Conservation (phyloP, 1,140 invertebrate species). For the Liolophura sinensis region DNA sequence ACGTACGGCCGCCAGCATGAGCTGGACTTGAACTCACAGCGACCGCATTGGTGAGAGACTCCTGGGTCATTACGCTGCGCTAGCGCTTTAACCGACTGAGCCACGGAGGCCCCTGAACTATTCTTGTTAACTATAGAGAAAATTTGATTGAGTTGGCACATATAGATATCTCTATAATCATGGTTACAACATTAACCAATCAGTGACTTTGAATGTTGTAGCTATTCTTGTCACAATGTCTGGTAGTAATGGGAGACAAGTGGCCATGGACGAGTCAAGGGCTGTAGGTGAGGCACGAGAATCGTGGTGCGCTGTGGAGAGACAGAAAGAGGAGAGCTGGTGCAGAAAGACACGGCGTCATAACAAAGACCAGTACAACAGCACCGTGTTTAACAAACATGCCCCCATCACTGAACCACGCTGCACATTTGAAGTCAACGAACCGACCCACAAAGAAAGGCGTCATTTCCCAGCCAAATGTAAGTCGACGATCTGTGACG, state of each 20-base stretch:
- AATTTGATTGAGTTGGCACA: no score
- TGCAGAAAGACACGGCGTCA: slow-evolving; percentile 40
- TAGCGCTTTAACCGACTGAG: no score
- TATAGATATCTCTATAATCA: no score
- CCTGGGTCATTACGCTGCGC: no score
- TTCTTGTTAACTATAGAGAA: no score
- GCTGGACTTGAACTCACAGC: no score
- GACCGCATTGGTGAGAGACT: no score
- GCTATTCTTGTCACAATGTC: neutral
- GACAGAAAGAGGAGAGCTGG: slow-evolving; percentile 48
- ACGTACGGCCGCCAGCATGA: no score
- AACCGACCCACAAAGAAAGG: slow-evolving; percentile 40
- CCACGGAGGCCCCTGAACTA: no score
- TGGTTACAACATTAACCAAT: no score
- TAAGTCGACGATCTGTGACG: slow-evolving; percentile 19
- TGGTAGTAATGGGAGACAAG: slow-evolving; percentile 6
- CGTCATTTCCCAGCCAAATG: slow-evolving; percentile 39
- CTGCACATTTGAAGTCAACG: slow-evolving; percentile 37
- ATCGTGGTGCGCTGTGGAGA: slow-evolving; percentile 49
- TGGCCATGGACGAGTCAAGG: slow-evolving; percentile 25
- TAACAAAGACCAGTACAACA: slow-evolving; percentile 30
- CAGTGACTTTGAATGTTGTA: no score
- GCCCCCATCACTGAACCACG: slow-evolving; percentile 28
- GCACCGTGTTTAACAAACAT: slow-evolving; percentile 30
- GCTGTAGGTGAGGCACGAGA: slow-evolving; percentile 34